Evolutionary conservation across 2,113 vertebrate genomes (phyloP), one percentile per base, ranked within the genome.

Genomic region (Galbula dea): DNA sequence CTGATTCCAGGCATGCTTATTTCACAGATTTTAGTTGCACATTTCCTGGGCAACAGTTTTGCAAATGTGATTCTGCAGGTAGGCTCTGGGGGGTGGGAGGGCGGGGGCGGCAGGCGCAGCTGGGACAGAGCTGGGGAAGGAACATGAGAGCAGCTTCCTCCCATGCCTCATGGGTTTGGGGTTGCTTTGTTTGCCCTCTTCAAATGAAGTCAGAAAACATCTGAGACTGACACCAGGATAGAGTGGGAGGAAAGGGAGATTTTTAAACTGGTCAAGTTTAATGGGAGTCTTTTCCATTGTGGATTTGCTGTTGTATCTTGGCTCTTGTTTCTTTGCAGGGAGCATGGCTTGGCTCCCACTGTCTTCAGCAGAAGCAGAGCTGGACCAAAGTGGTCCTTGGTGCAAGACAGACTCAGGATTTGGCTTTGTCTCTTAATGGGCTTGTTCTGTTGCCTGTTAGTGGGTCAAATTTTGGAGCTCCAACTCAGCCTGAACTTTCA

Each of bases 21-120:
- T 96, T 96, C 94, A 96, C 96, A 96, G 95, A 84, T 90, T 84
- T 96, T 96, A 96, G 94, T 48, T 76, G 90, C 95, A 93, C 89
- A 82, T 96, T 95, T 93, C 84, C 94, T 32, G 94, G 93, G 89
- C 93, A 77, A 83, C 75, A 77, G 82, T 80, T 96, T 86, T 89
- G 91, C 82, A 94, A 88, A 91, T 89, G 74, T 66, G 84, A 82
- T 87, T 78, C 86, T 73, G 71, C 94, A 96, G 92, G 95, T 96
- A 90, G 81, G 89, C 74, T 87, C 78, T 57, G 95, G 62, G 74
- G 81, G 78, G n/a, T n/a, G n/a, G n/a, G n/a, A n/a, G 87, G 39
- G 62, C 1, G 54, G 61, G 76, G 77, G 52, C 0, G 2, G 84
- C 1, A 34, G 49, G 86, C 26, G 83, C 91, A 77, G 89, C 89